Percentiles rank a stretch among this genome's conserved stretches.
These are phyloP conservation scores for Barypeithes pellucidus DNA, from an alignment of 2,888 invertebrate genomes.

Conservation along the genomic window DNA sequence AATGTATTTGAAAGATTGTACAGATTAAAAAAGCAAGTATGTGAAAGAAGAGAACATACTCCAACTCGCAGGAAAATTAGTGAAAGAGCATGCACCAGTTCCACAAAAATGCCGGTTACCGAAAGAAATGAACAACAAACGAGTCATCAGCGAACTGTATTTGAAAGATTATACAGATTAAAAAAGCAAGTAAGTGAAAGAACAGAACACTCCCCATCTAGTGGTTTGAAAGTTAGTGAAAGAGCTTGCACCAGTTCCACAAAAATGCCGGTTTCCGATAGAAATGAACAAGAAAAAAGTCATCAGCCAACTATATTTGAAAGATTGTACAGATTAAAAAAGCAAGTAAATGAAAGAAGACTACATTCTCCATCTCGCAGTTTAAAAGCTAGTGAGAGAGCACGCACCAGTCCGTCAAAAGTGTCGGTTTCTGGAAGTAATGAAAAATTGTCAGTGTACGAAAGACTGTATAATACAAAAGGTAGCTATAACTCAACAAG, in stretches of 20 bases:
- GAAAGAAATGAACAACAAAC: background rate
- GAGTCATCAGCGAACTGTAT: background rate
- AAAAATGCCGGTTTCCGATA: background rate
- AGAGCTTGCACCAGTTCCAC: background rate
- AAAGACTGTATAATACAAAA: background rate
- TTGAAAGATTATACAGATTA: background rate
- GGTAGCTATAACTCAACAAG: too few species aligned
- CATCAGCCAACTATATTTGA: background rate
- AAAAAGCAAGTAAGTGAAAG: background rate
- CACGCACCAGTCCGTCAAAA: background rate
- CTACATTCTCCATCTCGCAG: background rate
- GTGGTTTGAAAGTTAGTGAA: background rate
- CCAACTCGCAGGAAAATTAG: background rate
- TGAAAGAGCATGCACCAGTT: background rate
- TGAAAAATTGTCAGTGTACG: background rate
- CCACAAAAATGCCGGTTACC: background rate
- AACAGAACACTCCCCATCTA: background rate
- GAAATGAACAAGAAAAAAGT: background rate
- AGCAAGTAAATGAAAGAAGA: background rate
- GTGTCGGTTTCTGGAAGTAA: background rate
- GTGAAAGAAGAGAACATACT: background rate
- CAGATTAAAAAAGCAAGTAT: background rate
- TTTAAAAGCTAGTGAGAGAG: background rate
- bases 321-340: background rate
- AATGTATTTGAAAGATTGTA: conserved; percentile 9